Evolutionary conservation across 53 echinoderm and acorn worm genomes (phyloP), one percentile per base, ranked within the genome.

Genomic region (Temnopleurus reevesii): DNA sequence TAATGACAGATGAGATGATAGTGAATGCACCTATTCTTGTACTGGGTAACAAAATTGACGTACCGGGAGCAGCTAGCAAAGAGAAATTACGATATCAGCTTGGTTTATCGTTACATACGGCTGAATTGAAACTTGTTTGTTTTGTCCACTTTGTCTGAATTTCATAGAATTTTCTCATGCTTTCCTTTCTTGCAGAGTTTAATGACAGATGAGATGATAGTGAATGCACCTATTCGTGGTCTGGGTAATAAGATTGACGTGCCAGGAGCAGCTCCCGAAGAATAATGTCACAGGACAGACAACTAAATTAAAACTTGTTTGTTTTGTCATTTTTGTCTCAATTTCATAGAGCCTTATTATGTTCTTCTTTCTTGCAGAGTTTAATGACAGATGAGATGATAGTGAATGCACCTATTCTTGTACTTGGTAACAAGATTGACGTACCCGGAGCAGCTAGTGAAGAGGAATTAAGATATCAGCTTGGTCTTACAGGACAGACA

Each of bases 381-480:
- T 93, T 97, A 46, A 93, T 97, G 95, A 97, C 98, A 82, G 98
- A 97, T 55, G 98, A 97, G 77, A 86, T 90, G 82, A 91, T 97
- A 19, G 98, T 93, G 21, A 97, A 97, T 83, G 98, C 95, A 55
- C 98, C 98, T 12, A 92, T 97, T 45, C 81, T 97, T 58, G 93
- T 97, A 35, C 93, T 97, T 17, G 98, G 98, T 12, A 97, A 97
- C 82, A 97, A 97, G 86, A 97, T 97, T 60, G 98, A 97, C 91
- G 17, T 94, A 30, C 90, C 98, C 35, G 89, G 89, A 81, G 98
- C 98, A 59, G 92, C 93, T 64, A 95, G 98, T 91, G 98, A 97
- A 87, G 95, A 97, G 77, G 93, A 97, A 53, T 77, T 97, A 41
- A 93, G 98, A 63, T 83, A 86, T 84, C 77, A 89, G 30, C 92